phyloP scores from a whole-genome alignment of 2,113 vertebrate species.

The Barnardius zonarius region DNA sequence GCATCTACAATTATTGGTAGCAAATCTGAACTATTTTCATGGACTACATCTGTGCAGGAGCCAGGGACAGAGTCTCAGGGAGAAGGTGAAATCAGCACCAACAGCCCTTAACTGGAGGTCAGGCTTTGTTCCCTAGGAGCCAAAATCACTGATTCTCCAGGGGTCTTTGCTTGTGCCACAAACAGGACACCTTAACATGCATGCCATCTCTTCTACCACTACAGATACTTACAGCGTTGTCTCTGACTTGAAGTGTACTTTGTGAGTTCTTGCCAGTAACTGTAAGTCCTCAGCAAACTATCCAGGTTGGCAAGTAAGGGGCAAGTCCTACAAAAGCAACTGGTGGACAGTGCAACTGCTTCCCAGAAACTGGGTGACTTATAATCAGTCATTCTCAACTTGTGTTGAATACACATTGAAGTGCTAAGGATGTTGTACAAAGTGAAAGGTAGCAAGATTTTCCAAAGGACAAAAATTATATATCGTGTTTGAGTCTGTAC shows the following conservation, averaged over 20 bases:
- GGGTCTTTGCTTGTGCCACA: background rate
- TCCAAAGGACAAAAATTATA: background rate
- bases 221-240: background rate
- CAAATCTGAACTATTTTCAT: background rate
- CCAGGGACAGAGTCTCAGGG: background rate
- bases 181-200: background rate
- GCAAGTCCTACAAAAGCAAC: background rate
- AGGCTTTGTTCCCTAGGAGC: background rate
- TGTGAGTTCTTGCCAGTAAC: background rate
- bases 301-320: background rate
- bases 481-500: background rate
- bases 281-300: background rate
- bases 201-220: background rate
- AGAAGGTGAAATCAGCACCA: background rate
- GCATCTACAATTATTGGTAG: background rate
- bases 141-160: background rate
- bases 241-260: background rate
- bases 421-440: background rate
- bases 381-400: background rate
- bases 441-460: background rate
- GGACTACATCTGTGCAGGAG: background rate
- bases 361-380: background rate
- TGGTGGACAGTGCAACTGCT: rapidly evolving
- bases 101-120: background rate
- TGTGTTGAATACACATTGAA: rapidly evolving